A percentile compares a stretch with the other conserved stretches of the same genome.
These are phyloP conservation scores for Ancistrus triradiatus DNA, from an alignment of 2,113 vertebrate genomes.

Conservation along the genomic window DNA sequence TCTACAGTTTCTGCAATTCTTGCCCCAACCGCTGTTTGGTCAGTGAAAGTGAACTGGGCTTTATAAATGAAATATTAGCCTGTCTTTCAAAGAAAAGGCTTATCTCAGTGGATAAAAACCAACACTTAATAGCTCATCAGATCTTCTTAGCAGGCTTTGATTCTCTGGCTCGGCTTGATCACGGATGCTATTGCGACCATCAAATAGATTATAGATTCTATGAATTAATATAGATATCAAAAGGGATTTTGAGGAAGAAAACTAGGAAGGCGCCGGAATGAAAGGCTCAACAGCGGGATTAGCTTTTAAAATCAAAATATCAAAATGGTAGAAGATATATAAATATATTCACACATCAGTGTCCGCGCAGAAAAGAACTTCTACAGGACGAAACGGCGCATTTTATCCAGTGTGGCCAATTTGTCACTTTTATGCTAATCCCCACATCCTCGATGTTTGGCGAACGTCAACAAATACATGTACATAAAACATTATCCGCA, in stretches of 20 bases:
- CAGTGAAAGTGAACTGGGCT: background rate
- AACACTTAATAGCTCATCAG: conserved; percentile 5
- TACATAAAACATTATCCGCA: conserved; percentile 33
- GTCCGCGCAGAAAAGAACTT: background rate
- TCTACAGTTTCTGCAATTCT: no score
- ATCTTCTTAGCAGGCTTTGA: background rate
- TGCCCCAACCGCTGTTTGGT: no score
- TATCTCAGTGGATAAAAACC: background rate
- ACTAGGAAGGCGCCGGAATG: no score
- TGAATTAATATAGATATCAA: conserved; percentile 4
- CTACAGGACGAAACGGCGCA: background rate
- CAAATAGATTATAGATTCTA: background rate
- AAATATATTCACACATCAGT: background rate
- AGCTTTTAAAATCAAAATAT: no score
- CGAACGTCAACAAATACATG: conserved; percentile 33
- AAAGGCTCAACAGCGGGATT: no score
- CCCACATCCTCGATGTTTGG: conserved; percentile 30
- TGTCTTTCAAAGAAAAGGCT: background rate
- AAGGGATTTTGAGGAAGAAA: background rate
- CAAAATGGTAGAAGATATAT: background rate
- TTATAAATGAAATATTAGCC: background rate
- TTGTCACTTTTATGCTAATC: conserved; percentile 31
- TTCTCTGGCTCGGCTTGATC: background rate
- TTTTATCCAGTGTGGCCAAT: conserved; percentile 23
- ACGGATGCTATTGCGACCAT: background rate